These are phyloP conservation scores for Parauchenoglanis ngamensis DNA, from an alignment of 2,797 vertebrate genomes.

Conservation along the genomic window DNA sequence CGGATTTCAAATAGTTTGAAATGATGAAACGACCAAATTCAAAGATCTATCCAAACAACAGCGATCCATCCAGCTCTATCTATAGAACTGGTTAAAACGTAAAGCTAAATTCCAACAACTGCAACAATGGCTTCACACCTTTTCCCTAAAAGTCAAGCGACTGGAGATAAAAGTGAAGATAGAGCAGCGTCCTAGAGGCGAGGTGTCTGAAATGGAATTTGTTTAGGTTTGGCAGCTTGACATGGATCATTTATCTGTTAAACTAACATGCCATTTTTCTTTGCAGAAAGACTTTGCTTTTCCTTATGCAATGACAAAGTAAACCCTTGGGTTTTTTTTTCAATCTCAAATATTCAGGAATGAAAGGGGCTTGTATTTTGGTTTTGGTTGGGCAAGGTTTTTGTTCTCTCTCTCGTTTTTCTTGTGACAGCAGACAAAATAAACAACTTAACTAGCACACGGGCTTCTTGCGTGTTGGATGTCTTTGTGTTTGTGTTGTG, in stretches of 20 bases:
- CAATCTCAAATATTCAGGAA: conserved; percentile 61
- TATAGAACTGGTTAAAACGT: conserved; percentile 44
- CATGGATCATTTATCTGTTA: conserved; percentile 76
- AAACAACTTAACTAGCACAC: conserved; percentile 72
- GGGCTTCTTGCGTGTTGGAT: conserved; percentile 58
- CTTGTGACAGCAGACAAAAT: conserved; percentile 76
- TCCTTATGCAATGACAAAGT: conserved; percentile 68
- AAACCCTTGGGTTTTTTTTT: conserved; percentile 69
- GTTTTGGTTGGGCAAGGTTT: conserved; percentile 46
- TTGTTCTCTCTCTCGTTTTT: conserved; percentile 34
- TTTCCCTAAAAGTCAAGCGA: conserved; percentile 67
- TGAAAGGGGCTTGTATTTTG: conserved; percentile 60
- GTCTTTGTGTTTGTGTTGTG: conserved; percentile 68
- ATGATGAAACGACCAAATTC: background rate
- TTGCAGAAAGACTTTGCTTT: conserved; percentile 61
- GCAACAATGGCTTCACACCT: conserved; percentile 55
- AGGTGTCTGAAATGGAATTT: conserved; percentile 80
- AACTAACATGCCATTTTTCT: conserved; percentile 74
- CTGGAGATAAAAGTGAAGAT: conserved; percentile 73
- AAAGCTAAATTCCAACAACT: conserved; percentile 63
- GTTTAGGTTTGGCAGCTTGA: conserved; percentile 77
- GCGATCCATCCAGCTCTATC: background rate
- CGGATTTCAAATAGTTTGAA: background rate
- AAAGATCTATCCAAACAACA: background rate
- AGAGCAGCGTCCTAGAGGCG: conserved; percentile 68